A percentile compares a stretch with the other conserved stretches of the same genome.
These are phyloP conservation scores for Misgurnus mizolepis DNA, from an alignment of 2,113 vertebrate species.

Conservation along the genomic window DNA sequence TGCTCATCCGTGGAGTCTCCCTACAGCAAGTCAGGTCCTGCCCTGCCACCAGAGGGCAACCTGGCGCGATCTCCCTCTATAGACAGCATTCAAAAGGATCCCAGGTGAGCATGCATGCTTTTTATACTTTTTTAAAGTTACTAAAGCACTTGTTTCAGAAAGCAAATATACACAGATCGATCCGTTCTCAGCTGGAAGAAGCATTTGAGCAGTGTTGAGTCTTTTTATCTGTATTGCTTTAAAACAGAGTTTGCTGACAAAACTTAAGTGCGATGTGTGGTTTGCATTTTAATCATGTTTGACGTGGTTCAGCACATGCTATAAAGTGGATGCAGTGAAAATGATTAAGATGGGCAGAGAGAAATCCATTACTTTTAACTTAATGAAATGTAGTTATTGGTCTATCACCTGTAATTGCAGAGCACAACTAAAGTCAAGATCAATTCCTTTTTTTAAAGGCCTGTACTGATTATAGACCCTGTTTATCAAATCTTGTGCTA, in stretches of 20 bases:
- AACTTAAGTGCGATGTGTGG: not conserved
- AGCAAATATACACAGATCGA: constrained; percentile 1
- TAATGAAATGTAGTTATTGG: not conserved
- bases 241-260: not conserved
- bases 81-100: constrained; percentile 99
- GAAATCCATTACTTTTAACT: not conserved
- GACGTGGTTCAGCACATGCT: no score
- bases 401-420: constrained; percentile 38
- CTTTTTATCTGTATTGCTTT: constrained; percentile 2
- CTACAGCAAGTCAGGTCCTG: constrained; percentile 98
- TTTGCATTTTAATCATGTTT: not conserved
- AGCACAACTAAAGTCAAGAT: not conserved
- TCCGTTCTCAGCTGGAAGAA: not conserved
- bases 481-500: no score
- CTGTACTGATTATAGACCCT: no score
- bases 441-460: no score
- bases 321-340: no score
- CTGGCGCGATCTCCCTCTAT: constrained; percentile 97
- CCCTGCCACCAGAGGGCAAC: constrained; percentile 93
- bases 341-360: not conserved
- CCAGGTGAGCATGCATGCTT: constrained; percentile 81
- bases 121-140: not conserved
- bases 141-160: not conserved
- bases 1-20: constrained; percentile 97
- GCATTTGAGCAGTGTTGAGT: not conserved